Conservation (phyloP, 2,797 vertebrate genomes). For the Acrossocheilus wenchowensis region DNA sequence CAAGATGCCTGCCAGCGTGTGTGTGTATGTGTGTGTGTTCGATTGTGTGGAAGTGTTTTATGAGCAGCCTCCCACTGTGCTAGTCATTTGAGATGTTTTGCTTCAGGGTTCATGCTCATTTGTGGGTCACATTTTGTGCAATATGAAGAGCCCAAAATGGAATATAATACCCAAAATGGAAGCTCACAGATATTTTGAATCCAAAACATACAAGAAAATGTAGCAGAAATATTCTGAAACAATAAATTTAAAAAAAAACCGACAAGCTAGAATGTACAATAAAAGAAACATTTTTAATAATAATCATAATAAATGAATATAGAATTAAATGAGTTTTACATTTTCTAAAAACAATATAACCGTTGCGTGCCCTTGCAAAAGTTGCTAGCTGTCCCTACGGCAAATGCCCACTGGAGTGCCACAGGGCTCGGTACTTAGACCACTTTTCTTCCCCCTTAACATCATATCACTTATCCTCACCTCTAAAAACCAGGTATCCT, state of each 20-base stretch:
- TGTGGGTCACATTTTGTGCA: slow-evolving; percentile 32
- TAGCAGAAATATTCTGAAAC: not conserved
- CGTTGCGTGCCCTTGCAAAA: not conserved
- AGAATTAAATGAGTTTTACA: not conserved
- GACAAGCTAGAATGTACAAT: not conserved
- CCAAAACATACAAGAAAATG: not conserved
- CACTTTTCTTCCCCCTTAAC: not conserved
- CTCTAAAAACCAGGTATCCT: not conserved
- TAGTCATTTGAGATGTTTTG: slow-evolving; percentile 49
- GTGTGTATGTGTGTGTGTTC: slow-evolving; percentile 39
- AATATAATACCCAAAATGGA: slow-evolving; percentile 22
- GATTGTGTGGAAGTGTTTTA: slow-evolving; percentile 62
- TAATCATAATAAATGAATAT: not conserved
- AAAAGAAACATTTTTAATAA: not conserved
- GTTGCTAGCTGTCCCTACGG: too few relatives aligned
- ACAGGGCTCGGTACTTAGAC: not conserved
- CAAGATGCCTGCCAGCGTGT: slow-evolving; percentile 51
- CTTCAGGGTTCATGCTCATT: slow-evolving; percentile 43
- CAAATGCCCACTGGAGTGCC: not conserved
- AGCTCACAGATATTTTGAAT: not conserved
- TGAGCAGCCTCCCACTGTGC: slow-evolving; percentile 68
- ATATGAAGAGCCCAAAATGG: slow-evolving; percentile 8
- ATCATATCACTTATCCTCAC: not conserved
- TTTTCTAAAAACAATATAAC: not conserved
- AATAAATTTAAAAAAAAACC: not conserved